phyloP scores from a whole-genome alignment of 1,140 invertebrate species.

The Drosophila parabipectinata region DNA sequence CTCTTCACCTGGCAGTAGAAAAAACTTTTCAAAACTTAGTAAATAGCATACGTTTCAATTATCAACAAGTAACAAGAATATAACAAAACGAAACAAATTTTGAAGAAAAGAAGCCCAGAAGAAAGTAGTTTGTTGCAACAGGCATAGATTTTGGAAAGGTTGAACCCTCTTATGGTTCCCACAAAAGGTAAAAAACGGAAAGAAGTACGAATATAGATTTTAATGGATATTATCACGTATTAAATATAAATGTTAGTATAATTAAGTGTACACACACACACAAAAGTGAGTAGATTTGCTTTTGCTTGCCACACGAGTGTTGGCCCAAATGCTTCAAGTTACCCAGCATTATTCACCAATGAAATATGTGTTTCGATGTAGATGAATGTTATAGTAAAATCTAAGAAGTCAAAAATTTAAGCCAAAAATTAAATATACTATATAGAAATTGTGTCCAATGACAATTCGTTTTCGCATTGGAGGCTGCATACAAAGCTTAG shows the following conservation, averaged over 20 bases:
- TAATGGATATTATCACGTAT: conserved; percentile 16
- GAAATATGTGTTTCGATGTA: conserved; percentile 30
- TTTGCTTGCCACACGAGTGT: conserved; percentile 67
- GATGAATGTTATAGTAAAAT: conserved; percentile 38
- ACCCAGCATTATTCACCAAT: conserved; percentile 12
- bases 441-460: background rate
- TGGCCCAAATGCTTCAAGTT: conserved; percentile 11
- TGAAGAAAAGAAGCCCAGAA: background rate
- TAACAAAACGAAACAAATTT: background rate
- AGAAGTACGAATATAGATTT: background rate
- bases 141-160: background rate
- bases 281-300: conserved; percentile 12
- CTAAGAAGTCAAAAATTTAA: conserved; percentile 23
- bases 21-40: conserved; percentile 61
- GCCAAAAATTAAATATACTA: background rate
- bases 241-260: conserved; percentile 38
- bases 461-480: conserved; percentile 56
- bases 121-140: background rate
- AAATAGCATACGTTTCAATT: conserved; percentile 23
- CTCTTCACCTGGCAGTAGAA: conserved; percentile 25
- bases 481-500: conserved; percentile 65
- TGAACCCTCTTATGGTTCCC: background rate
- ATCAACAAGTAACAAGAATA: conserved; percentile 8
- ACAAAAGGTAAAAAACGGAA: background rate
- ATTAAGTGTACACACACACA: conserved; percentile 19